A percentile compares a stretch with the other conserved stretches of the same genome.
Evolutionary conservation across 2,113 vertebrate genomes (phyloP).

Genomic region (Melanerpes formicivorus): DNA sequence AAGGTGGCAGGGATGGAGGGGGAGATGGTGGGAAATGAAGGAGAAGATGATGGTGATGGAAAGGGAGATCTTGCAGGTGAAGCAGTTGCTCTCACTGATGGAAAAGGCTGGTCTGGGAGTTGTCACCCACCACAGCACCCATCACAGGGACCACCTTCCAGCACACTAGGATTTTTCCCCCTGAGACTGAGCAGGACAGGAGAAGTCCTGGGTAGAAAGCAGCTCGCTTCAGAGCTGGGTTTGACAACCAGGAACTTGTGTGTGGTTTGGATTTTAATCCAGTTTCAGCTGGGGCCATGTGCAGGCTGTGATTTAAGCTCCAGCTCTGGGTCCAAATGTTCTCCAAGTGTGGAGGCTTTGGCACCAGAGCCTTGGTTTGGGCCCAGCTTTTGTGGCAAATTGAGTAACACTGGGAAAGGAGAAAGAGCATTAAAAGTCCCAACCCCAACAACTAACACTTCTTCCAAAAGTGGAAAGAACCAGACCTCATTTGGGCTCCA

Average conservation of each 20-base stretch:
- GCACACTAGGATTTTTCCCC: background rate
- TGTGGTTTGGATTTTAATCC: background rate
- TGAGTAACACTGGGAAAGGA: slow-evolving; percentile 27
- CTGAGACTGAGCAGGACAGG: background rate
- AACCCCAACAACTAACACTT: background rate
- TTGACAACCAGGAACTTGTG: background rate
- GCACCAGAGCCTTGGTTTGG: slow-evolving; percentile 17
- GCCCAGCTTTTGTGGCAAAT: slow-evolving; percentile 31
- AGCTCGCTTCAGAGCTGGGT: background rate
- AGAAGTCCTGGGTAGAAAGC: background rate
- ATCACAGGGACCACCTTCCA: accelerated
- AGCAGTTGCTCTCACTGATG: background rate
- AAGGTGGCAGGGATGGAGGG: too few relatives aligned
- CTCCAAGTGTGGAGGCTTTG: slow-evolving; percentile 14
- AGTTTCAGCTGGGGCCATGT: background rate
- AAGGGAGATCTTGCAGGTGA: too few relatives aligned
- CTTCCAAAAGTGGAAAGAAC: slow-evolving; percentile 24
- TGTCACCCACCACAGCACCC: background rate
- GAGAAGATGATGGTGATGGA: background rate
- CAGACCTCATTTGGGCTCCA: slow-evolving; percentile 7
- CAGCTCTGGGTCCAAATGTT: background rate
- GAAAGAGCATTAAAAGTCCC: background rate
- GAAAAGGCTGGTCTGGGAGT: background rate
- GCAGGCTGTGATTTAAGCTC: slow-evolving; percentile 25
- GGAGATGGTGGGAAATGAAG: too few relatives aligned